Conservation (phyloP, 2,797 vertebrate species). For the Siniperca scherzeri region DNA sequence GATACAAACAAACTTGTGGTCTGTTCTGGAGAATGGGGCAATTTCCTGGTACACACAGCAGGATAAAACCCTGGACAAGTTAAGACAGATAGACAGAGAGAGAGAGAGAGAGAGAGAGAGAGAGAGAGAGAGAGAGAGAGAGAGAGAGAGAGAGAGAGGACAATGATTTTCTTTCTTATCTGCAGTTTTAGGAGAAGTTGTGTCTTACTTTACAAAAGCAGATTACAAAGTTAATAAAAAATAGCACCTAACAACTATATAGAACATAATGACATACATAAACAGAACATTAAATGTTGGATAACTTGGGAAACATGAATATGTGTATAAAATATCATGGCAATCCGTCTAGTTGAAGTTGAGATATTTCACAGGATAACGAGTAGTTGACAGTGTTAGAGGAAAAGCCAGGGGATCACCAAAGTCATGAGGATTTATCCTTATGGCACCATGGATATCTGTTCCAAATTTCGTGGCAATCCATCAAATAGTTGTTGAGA, state of each 20-base stretch:
- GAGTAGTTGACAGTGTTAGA: neutral
- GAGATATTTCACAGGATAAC: neutral
- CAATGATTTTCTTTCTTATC: slow-evolving; percentile 14
- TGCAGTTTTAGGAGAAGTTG: neutral
- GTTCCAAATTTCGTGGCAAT: too few relatives aligned
- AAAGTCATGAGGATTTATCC: too few relatives aligned
- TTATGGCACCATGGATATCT: too few relatives aligned
- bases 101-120: slow-evolving; percentile 1
- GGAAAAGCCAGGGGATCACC: too few relatives aligned
- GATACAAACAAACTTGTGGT: slow-evolving; percentile 75
- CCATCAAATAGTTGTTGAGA: neutral
- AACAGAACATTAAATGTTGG: neutral
- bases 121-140: slow-evolving; percentile 9
- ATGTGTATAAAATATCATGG: neutral
- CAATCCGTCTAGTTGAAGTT: neutral
- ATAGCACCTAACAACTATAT: neutral
- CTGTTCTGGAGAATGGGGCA: slow-evolving; percentile 64
- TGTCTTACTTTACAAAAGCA: neutral
- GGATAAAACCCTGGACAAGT: slow-evolving; percentile 68
- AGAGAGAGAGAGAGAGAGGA: neutral
- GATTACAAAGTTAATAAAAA: neutral
- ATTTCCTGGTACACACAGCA: slow-evolving; percentile 75
- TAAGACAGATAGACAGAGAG: slow-evolving; percentile 38
- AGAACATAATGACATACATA: neutral
- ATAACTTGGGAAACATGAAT: neutral